Evolutionary conservation across 2,888 invertebrate genomes (phyloP), one percentile per base, ranked within the genome.

Genomic region (Iselma pallidipennis): DNA sequence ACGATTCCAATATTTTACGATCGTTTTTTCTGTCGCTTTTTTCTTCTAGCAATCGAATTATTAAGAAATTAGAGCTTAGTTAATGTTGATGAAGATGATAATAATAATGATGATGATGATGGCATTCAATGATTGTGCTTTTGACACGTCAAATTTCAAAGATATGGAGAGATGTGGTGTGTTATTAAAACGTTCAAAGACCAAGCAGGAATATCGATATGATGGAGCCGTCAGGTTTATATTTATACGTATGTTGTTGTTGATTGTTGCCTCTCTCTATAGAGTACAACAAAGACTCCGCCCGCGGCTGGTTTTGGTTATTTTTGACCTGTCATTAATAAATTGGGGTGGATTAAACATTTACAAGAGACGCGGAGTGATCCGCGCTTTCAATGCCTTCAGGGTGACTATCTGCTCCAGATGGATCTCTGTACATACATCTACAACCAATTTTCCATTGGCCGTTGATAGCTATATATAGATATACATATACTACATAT

Each of bases 321-420:
- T 81, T 81, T 81, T 80, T 80, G 78, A 79, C 76, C 79, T 78
- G 79, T 78, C 80, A 77, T 79, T 80, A 79, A 79, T 80, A 79
- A 78, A 80, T 80, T 78, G 79, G 76, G 76, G 75, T 74, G 74
- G 74, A 75, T 77, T 77, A 77, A 45, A 75, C 76, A 73, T 76
- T 76, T 71, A 74, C 73, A 75, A 72, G 76, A 76, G 76, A 74
- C 76, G 70, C 73, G 71, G 73, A 74, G 73, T 77, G 77, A 76
- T 75, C 73, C 68, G 67, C 60, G 21, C 21, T 45, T 45, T n/a
- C n/a, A 61, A 48, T 28, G 65, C 68, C 72, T 71, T 73, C 49
- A 65, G 67, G 74, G 74, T 64, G 55, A 67, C 68, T 68, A 74
- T 72, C 75, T 75, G 76, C 75, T 75, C 69, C 65, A 73, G 76